Conservation (phyloP, 2,113 vertebrate species). For the Carassius carassius region DNA sequence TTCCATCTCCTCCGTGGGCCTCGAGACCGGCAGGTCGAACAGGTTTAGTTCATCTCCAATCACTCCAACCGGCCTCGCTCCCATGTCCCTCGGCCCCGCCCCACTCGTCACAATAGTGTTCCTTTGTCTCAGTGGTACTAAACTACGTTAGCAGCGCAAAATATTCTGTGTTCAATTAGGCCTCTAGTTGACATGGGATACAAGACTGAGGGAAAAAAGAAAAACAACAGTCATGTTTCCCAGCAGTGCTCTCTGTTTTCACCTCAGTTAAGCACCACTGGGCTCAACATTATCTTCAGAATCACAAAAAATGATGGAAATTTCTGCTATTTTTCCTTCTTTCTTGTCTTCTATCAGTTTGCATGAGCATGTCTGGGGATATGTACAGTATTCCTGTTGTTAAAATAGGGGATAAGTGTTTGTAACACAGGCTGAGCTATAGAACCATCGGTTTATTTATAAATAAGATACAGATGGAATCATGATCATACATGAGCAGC, state of each 20-base stretch:
- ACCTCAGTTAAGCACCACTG: constrained; percentile 19
- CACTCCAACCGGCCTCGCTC: no score
- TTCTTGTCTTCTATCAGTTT: neutral
- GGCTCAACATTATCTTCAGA: constrained; percentile 3
- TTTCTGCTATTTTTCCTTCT: neutral
- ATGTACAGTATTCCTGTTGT: constrained; percentile 5
- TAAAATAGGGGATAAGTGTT: neutral
- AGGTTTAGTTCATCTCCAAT: no score
- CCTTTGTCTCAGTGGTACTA: no score
- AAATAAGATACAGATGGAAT: neutral
- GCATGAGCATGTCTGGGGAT: neutral
- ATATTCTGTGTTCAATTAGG: neutral
- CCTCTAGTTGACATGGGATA: constrained; percentile 62
- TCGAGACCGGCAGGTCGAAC: no score
- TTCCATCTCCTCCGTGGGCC: no score
- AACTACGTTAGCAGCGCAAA: no score
- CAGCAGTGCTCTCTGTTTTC: neutral
- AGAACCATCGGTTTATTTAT: neutral
- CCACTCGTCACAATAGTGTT: no score
- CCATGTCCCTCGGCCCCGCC: no score
- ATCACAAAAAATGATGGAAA: neutral
- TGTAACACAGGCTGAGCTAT: neutral
- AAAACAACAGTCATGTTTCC: constrained; percentile 32
- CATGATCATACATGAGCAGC: neutral
- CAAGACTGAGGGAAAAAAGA: constrained; percentile 8